Percentiles rank a stretch among this genome's conserved stretches.
Evolutionary conservation across 2,113 vertebrate genomes (phyloP).

Genomic region (Podilymbus podiceps): DNA sequence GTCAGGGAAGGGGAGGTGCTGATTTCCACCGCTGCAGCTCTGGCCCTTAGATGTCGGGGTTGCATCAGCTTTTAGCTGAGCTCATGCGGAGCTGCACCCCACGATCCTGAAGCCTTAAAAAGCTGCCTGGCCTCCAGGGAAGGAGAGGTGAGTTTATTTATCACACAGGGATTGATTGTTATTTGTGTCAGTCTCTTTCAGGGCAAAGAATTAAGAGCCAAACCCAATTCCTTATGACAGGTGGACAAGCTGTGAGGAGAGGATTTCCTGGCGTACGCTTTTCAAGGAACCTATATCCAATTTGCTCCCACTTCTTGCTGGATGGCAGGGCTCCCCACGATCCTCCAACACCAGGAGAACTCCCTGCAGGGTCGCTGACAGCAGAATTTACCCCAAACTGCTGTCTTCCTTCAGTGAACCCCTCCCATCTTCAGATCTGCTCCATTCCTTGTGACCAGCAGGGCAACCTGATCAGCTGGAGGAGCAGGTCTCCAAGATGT

Average conservation of each 20-base stretch:
- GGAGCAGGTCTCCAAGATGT: neutral
- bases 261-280: neutral
- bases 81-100: neutral
- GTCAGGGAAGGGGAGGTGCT: neutral
- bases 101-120: neutral
- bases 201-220: neutral
- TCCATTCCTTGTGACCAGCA: neutral
- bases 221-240: neutral
- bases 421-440: neutral
- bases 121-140: neutral
- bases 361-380: rapidly evolving
- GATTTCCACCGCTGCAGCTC: neutral
- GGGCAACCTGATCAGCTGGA: neutral
- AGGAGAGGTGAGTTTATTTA: neutral
- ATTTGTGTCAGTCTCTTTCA: neutral
- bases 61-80: neutral
- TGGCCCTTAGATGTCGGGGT: neutral
- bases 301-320: neutral
- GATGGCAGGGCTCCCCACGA: neutral
- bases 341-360: neutral
- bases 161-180: neutral
- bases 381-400: neutral
- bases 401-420: neutral
- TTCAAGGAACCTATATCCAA: neutral
- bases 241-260: neutral